phyloP scores from a whole-genome alignment of 2,888 invertebrate species.

The Hyposoter dolosus region DNA sequence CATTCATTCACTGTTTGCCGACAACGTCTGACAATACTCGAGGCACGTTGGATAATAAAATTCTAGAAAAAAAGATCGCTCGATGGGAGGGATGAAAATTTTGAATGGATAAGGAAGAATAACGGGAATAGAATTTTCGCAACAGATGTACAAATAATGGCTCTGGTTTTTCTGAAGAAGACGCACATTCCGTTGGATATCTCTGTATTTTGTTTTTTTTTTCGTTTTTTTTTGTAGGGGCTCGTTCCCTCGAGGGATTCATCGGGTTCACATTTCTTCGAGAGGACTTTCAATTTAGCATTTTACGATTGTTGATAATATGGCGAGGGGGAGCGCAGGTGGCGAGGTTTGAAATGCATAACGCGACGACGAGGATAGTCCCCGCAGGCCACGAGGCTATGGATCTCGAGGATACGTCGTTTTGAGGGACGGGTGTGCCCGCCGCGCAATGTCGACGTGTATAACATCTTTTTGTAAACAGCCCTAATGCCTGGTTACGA shows the following conservation, averaged over 20 bases:
- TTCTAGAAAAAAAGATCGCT: slow-evolving; percentile 14
- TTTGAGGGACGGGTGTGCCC: slow-evolving; percentile 72
- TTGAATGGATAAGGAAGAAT: slow-evolving; percentile 25
- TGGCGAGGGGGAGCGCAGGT: slow-evolving; percentile 82
- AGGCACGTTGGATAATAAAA: slow-evolving; percentile 14
- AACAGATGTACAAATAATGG: slow-evolving; percentile 44
- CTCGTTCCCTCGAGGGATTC: slow-evolving; percentile 65
- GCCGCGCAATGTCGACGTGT: slow-evolving; percentile 69
- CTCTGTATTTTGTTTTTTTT: slow-evolving; percentile 10
- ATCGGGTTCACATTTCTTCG: slow-evolving; percentile 71
- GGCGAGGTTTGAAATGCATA: slow-evolving; percentile 73
- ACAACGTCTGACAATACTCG: slow-evolving; percentile 43
- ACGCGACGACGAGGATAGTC: slow-evolving; percentile 30
- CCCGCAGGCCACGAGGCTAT: slow-evolving; percentile 53
- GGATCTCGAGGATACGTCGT: slow-evolving; percentile 66
- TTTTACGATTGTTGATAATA: slow-evolving; percentile 85
- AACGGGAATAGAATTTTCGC: slow-evolving; percentile 13
- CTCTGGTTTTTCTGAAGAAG: slow-evolving; percentile 16
- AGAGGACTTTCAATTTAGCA: slow-evolving; percentile 83
- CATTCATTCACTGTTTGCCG: slow-evolving; percentile 53
- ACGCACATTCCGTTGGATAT: slow-evolving; percentile 17
- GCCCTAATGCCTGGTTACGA: slow-evolving; percentile 84
- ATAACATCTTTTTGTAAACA: slow-evolving; percentile 84
- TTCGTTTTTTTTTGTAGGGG: not conserved
- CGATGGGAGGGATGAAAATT: slow-evolving; percentile 10